Percentiles rank a stretch among this genome's conserved stretches.
phyloP scores from a whole-genome alignment of 2,113 vertebrate genomes.

The Gallinago undulata region DNA sequence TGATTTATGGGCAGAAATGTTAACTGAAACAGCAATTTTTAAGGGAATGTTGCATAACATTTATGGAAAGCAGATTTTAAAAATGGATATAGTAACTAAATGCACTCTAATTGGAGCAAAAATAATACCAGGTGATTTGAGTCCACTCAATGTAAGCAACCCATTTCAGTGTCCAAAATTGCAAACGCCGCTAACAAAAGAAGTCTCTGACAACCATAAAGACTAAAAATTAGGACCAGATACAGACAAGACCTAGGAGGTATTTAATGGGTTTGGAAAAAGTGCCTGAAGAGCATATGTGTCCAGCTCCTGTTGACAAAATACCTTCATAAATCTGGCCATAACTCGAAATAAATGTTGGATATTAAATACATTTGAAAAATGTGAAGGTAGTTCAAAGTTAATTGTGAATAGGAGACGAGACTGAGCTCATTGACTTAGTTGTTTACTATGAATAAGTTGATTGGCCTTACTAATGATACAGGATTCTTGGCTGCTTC shows the following conservation, averaged over 20 bases:
- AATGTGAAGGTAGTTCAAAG: neutral
- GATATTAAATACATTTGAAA: neutral
- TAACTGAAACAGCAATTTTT: conserved; percentile 55
- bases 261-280: neutral
- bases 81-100: neutral
- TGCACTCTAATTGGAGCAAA: neutral
- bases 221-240: neutral
- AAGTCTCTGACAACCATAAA: neutral
- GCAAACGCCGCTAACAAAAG: neutral
- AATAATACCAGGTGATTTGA: conserved; percentile 17
- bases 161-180: neutral
- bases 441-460: neutral
- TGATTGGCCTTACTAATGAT: conserved; percentile 1
- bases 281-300: neutral
- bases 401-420: neutral
- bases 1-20: conserved; percentile 64
- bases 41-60: conserved; percentile 31
- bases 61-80: conserved; percentile 48
- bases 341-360: neutral
- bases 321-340: neutral
- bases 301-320: neutral
- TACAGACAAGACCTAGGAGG: neutral
- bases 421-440: neutral
- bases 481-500: conserved; percentile 10
- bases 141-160: neutral